Percentiles rank a stretch among this genome's conserved stretches.
These are phyloP conservation scores for Brachionus asplanchnoidis DNA, from an alignment of 1,140 invertebrate species.

Conservation along the genomic window DNA sequence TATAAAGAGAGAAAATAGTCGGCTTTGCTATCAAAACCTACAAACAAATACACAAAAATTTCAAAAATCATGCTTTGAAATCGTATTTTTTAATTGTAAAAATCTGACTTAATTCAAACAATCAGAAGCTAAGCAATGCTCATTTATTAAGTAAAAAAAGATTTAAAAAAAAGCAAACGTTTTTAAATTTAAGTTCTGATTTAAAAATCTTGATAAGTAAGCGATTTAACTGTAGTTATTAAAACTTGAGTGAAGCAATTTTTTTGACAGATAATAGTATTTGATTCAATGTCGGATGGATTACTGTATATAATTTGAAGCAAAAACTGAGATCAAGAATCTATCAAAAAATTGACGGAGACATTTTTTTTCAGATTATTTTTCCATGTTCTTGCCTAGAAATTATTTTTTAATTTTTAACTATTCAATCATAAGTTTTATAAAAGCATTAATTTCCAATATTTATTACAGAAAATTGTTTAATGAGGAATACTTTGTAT, in stretches of 20 bases:
- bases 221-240: neutral
- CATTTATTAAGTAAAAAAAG: neutral
- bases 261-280: neutral
- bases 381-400: neutral
- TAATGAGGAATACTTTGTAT: neutral
- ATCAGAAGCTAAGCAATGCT: neutral
- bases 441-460: neutral
- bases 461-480: neutral
- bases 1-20: neutral
- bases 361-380: neutral
- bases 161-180: neutral
- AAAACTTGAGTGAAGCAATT: neutral
- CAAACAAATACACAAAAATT: neutral
- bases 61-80: neutral
- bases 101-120: neutral
- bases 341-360: neutral
- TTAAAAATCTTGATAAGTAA: neutral
- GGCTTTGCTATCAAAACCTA: neutral
- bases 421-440: neutral
- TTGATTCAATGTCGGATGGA: neutral
- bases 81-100: neutral
- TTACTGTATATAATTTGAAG: neutral
- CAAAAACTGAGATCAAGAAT: neutral
- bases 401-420: neutral
- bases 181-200: neutral